phyloP scores from a whole-genome alignment of 2,797 vertebrate genomes.

The Aselliscus stoliczkanus region DNA sequence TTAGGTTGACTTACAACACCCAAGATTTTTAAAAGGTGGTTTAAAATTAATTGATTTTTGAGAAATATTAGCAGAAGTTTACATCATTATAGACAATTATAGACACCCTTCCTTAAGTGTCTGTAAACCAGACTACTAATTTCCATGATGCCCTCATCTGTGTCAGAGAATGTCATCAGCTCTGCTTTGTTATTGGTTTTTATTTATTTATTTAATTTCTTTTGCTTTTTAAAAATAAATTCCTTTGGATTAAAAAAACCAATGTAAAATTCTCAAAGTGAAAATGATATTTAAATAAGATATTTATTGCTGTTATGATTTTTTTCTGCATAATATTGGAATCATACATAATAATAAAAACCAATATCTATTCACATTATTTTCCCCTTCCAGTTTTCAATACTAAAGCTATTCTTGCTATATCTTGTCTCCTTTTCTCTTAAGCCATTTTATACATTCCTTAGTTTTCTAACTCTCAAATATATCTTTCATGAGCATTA shows the following conservation, averaged over 20 bases:
- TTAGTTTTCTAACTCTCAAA: conserved; percentile 8
- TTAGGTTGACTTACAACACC: background rate
- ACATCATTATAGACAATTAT: background rate
- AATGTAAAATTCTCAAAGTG: background rate
- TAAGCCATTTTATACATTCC: background rate
- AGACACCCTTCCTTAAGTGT: background rate
- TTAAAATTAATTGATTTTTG: conserved; percentile 44
- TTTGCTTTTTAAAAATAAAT: background rate
- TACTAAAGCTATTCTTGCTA: background rate
- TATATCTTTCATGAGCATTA: background rate
- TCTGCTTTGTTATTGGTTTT: background rate
- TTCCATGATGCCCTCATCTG: background rate
- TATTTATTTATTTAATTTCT: background rate
- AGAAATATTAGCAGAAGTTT: background rate
- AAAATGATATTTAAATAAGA: conserved; percentile 4
- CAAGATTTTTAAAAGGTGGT: background rate
- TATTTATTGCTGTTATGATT: background rate
- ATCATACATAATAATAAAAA: background rate
- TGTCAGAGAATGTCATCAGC: background rate
- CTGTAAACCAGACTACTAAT: background rate
- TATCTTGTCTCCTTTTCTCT: background rate
- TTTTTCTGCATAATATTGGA: background rate
- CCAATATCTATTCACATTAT: background rate
- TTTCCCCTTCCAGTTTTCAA: background rate
- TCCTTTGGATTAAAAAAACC: background rate